A percentile compares a stretch with the other conserved stretches of the same genome.
phyloP scores from a whole-genome alignment of 2,888 invertebrate genomes.

The Netelia virgata region DNA sequence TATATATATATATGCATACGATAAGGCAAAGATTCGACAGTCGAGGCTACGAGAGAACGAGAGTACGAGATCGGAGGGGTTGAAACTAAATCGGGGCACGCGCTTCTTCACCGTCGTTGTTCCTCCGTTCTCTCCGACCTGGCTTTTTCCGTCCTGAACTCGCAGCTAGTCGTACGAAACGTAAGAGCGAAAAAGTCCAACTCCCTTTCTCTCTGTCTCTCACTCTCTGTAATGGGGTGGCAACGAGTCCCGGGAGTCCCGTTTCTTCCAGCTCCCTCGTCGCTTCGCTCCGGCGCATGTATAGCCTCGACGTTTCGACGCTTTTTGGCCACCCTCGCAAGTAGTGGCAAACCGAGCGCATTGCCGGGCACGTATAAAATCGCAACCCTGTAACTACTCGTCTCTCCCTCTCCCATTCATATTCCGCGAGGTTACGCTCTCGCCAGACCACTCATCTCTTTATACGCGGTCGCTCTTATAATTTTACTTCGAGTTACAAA shows the following conservation, averaged over 20 bases:
- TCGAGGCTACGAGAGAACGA: constrained; percentile 51
- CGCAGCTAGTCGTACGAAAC: constrained; percentile 74
- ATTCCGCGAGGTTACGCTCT: constrained; percentile 60
- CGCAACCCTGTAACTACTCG: constrained; percentile 50
- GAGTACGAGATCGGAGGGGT: constrained; percentile 54
- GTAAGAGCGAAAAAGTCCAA: constrained; percentile 78
- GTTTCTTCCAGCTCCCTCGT: constrained; percentile 77
- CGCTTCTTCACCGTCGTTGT: constrained; percentile 73
- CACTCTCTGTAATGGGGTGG: constrained; percentile 82
- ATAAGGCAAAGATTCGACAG: constrained; percentile 18
- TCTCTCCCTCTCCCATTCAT: constrained; percentile 53
- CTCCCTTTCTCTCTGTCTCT: neutral
- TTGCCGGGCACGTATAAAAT: constrained; percentile 22
- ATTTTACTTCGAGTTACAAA: neutral
- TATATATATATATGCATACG: constrained; percentile 32
- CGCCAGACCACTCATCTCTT: constrained; percentile 46
- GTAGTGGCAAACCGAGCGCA: constrained; percentile 16
- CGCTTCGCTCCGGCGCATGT: constrained; percentile 59
- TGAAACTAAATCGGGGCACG: constrained; percentile 75
- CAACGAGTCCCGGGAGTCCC: constrained; percentile 84
- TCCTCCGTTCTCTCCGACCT: constrained; percentile 10
- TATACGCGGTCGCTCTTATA: constrained; percentile 25
- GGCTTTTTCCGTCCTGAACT: constrained; percentile 41
- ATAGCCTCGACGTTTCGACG: constrained; percentile 24
- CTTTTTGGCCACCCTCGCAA: constrained; percentile 32